phyloP scores from a whole-genome alignment of 2,797 vertebrate genomes.

The Hylomyscus alleni region DNA sequence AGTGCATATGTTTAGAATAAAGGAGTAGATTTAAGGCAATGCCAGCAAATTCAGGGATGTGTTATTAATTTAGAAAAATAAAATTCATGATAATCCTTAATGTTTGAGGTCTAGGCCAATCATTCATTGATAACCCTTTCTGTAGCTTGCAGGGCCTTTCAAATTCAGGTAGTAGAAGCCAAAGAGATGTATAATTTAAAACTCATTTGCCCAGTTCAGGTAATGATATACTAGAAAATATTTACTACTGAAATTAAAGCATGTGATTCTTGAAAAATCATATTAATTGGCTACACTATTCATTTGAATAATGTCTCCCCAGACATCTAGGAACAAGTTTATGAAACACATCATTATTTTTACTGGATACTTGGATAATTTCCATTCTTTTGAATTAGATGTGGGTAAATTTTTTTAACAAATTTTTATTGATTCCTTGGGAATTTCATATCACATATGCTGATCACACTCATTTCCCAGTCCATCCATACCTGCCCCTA shows the following conservation, averaged over 20 bases:
- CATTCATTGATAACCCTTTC: neutral
- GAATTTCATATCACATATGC: neutral
- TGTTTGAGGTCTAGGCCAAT: neutral
- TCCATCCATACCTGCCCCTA: neutral
- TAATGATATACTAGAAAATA: slow-evolving; percentile 21
- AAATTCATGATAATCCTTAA: neutral
- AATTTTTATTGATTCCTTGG: neutral
- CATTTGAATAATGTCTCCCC: neutral
- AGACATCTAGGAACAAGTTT: neutral
- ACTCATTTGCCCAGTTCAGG: neutral
- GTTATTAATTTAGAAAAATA: slow-evolving; percentile 14
- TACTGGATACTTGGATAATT: neutral
- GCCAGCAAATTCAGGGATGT: neutral
- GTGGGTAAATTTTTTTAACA: neutral
- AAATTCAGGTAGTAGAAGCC: neutral
- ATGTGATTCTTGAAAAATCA: neutral
- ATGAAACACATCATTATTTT: slow-evolving; percentile 29
- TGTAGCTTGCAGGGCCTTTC: neutral
- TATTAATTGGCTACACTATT: neutral
- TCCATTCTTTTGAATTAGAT: slow-evolving; percentile 19
- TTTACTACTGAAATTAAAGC: neutral
- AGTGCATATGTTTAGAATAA: neutral
- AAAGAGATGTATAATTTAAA: neutral
- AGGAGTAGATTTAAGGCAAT: neutral
- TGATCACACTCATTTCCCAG: neutral